Base-by-base conservation (phyloP, 2,888 invertebrate species). In the Thecophora atra region DNA sequence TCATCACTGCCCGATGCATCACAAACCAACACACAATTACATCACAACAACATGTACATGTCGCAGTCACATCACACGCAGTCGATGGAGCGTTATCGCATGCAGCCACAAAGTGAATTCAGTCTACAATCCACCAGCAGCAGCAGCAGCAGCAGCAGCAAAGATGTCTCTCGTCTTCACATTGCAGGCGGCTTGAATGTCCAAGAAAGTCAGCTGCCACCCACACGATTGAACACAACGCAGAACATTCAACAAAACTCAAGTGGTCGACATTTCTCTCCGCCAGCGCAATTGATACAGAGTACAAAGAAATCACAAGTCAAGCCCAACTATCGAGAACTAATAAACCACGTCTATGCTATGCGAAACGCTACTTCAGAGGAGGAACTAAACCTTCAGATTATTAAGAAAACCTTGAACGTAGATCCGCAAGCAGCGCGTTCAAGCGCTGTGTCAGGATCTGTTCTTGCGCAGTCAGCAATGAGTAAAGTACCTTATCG, bases 391-490 rank as follows among this genome's bases (percentile, higher is more conserved):
- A 86, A 86, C 74, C 76, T 83, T 75, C 80, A 86, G 78, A 86
- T 86, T 13, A 86, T 86, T 24, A 84, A 86, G 71, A 83, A 85
- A 73, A 84, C 86, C 0, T 77, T 86, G 0, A 85, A 86, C 65
- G 83, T 81, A 64, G 81, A 83, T 70, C 51, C 77, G 2, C 76
- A 77, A 13, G 71, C 71, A 54, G 70, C 71, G 17, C 72, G 73
- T 52, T 19, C 73, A 5, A 68, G 62, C n/a, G 30, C 74, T 21
- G 72, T 72, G 21, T 66, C 30, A 42, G 15, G 47, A 69, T 47
- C 62, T 69, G 60, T 51, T 19, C 51, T 44, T 21, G 30, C 52
- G n/a, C 51, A 42, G 54, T 8, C 71, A 26, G 42, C 42, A 13
- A 58, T 5, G 15, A 54, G 63, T 8, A 63, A 52, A 51, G 13